Evolutionary conservation across 2,113 vertebrate species (phyloP), one percentile per base, ranked within the genome.

Genomic region (Oreochromis aureus): DNA sequence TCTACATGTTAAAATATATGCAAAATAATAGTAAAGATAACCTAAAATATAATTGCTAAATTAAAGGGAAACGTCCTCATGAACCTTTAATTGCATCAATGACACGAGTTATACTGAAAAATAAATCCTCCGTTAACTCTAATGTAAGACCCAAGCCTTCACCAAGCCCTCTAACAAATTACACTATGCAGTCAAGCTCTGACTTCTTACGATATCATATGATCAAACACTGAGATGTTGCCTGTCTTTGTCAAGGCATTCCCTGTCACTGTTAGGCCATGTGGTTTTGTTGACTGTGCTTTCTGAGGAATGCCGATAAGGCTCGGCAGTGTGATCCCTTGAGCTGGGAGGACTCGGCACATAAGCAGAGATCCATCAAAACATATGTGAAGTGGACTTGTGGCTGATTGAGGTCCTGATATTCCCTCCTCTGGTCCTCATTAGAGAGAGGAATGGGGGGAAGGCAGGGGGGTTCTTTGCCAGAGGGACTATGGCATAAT

Each of bases 341-440:
- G 92, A 89, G 91, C 86, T 92, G 2, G 73, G 80, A n/a, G 81
- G 83, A 79, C 91, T 90, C 80, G 44, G 86, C 89, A 82, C 92
- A 87, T 86, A 85, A 93, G 90, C 85, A 5, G 63, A 90, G 89
- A 93, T 94, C 90, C 91, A 90, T 94, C 90, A 89, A 90, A 95
- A 95, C 94, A 94, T 83, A 93, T 94, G 93, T 93, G 92, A 92
- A 92, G 93, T 91, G 87, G 89, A 93, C 91, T 92, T 61, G 89
- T 30, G 86, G 87, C 93, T 92, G 94, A 96, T 94, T 88, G 91
- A 94, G 90, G 84, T 89, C 88, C 91, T 87, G 94, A 95, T 95
- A 95, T 95, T 90, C 92, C 91, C 73, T 92, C 83, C 87, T 96
- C 94, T 96, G 94, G 91, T 95, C 92, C 93, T 96, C 93, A 95